Percentiles rank a stretch among this genome's conserved stretches.
phyloP scores from a whole-genome alignment of 2,888 invertebrate genomes.

The Drosophila melanosoma region DNA sequence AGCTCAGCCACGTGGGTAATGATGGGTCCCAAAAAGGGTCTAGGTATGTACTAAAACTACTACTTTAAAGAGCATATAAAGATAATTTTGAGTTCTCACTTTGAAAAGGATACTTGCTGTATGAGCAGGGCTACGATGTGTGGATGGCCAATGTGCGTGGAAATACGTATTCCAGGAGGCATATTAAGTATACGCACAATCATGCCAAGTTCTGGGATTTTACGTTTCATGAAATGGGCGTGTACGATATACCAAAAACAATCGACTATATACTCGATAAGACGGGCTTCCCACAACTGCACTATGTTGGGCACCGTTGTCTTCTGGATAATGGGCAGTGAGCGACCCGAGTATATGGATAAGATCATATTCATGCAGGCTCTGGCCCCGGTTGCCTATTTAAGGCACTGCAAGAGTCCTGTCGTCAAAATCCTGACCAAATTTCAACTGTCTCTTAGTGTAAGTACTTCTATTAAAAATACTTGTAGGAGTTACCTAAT shows the following conservation, averaged over 20 bases:
- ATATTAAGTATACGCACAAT: conserved; percentile 84
- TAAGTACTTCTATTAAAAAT: conserved; percentile 65
- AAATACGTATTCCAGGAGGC: conserved; percentile 87
- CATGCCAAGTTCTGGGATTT: conserved; percentile 88
- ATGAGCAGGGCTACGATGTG: conserved; percentile 90
- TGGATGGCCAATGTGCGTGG: conserved; percentile 94
- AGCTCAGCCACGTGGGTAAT: conserved; percentile 91
- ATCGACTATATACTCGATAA: conserved; percentile 89
- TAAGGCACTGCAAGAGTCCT: conserved; percentile 86
- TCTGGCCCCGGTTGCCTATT: conserved; percentile 89
- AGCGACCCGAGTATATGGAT: conserved; percentile 88
- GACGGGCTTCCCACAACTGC: conserved; percentile 87
- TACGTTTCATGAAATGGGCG: conserved; percentile 90
- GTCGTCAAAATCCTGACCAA: conserved; percentile 85
- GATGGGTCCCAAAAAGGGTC: conserved; percentile 88
- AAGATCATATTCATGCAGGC: conserved; percentile 89
- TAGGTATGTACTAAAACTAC: conserved; percentile 86
- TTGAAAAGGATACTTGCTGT: conserved; percentile 84
- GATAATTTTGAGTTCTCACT: not conserved
- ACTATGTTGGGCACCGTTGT: conserved; percentile 90
- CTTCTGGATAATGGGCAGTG: conserved; percentile 89
- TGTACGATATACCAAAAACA: conserved; percentile 91
- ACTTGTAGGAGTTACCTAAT: not conserved
- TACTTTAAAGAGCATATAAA: not conserved
- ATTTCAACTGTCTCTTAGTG: conserved; percentile 85